Percentiles rank a stretch among this genome's conserved stretches.
Conservation (phyloP, 2,888 invertebrate species). For the Meloe dianella region DNA sequence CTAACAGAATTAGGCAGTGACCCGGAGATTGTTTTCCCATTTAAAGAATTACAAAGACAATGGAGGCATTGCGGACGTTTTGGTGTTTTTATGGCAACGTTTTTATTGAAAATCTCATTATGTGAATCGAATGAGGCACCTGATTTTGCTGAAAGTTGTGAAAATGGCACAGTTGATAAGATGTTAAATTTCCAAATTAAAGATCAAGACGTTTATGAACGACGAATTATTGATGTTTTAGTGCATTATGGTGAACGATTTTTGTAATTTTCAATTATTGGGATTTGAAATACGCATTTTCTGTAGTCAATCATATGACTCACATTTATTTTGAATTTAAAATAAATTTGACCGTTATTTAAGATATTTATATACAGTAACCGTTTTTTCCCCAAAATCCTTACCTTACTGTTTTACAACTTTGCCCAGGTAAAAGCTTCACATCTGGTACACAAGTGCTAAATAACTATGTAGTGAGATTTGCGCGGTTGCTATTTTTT, state of each 20-base stretch:
- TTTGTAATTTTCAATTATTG: conserved; percentile 5
- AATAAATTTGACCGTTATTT: no score
- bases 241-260: conserved; percentile 26
- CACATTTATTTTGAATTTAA: no score
- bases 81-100: conserved; percentile 38
- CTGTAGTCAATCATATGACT: no score
- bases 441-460: no score
- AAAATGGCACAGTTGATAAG: not conserved
- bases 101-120: conserved; percentile 40
- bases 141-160: conserved; percentile 32
- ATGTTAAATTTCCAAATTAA: not conserved
- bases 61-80: conserved; percentile 43
- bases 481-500: no score
- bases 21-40: conserved; percentile 34
- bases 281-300: no score
- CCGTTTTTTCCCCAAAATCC: no score
- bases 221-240: conserved; percentile 20
- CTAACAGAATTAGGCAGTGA: conserved; percentile 39
- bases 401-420: no score
- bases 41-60: conserved; percentile 38
- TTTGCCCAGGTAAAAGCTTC: no score
- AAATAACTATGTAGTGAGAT: no score
- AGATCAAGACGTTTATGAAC: conserved; percentile 17
- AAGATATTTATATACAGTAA: no score
- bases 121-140: conserved; percentile 37